These are phyloP conservation scores for Rhingia campestris DNA, from an alignment of 2,888 invertebrate species.

Conservation along the genomic window DNA sequence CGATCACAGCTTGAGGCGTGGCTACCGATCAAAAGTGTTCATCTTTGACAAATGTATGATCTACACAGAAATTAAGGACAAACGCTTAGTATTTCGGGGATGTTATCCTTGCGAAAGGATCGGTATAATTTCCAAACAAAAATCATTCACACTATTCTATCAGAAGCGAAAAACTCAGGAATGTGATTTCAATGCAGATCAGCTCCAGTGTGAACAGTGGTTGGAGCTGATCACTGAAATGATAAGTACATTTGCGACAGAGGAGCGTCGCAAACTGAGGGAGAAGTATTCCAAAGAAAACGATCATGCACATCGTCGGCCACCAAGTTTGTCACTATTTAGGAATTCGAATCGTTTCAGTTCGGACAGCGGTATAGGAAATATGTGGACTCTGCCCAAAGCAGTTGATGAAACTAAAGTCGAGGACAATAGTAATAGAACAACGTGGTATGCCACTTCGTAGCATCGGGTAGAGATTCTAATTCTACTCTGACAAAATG, in stretches of 20 bases:
- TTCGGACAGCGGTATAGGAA: constrained; percentile 81
- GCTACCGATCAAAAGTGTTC: constrained; percentile 81
- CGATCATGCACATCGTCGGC: constrained; percentile 80
- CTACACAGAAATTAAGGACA: constrained; percentile 82
- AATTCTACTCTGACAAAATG: not conserved
- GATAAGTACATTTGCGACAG: constrained; percentile 79
- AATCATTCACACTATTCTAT: constrained; percentile 81
- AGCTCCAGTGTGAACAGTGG: constrained; percentile 78
- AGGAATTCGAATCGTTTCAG: constrained; percentile 82
- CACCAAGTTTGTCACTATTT: constrained; percentile 79
- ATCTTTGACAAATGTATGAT: constrained; percentile 82
- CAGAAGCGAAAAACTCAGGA: constrained; percentile 81
- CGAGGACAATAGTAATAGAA: constrained; percentile 76
- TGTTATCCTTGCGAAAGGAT: constrained; percentile 82
- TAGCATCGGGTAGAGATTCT: constrained; percentile 33
- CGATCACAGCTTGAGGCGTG: constrained; percentile 79
- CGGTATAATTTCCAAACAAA: constrained; percentile 79
- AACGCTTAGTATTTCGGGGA: constrained; percentile 80
- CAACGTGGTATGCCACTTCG: constrained; percentile 81
- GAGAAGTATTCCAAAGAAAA: constrained; percentile 79
- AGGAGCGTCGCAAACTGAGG: constrained; percentile 80
- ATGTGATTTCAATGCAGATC: constrained; percentile 80
- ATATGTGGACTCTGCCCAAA: constrained; percentile 80
- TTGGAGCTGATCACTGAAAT: constrained; percentile 81
- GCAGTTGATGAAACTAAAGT: constrained; percentile 77